phyloP scores from a whole-genome alignment of 1,140 invertebrate genomes.

The Luehdorfia chinensis region DNA sequence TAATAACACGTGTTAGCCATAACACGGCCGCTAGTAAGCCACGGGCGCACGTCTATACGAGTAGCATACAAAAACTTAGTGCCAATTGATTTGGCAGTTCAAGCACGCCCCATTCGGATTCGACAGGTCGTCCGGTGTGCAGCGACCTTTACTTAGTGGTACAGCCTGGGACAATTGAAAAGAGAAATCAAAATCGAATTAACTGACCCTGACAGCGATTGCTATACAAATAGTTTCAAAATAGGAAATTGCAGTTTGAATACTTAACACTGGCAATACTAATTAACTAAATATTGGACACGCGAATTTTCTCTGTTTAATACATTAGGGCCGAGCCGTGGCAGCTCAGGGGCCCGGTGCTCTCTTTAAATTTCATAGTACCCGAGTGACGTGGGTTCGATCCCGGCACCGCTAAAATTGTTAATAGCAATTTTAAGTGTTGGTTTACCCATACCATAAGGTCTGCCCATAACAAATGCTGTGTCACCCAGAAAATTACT shows the following conservation, averaged over 20 bases:
- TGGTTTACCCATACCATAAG: too few relatives aligned
- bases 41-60: background rate
- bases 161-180: background rate
- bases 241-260: constrained; percentile 7
- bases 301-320: too few relatives aligned
- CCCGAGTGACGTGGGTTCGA: too few relatives aligned
- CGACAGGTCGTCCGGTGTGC: constrained; percentile 5
- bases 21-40: constrained; percentile 1
- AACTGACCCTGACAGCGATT: constrained; percentile 9
- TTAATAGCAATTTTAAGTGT: too few relatives aligned
- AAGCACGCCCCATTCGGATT: constrained; percentile 1
- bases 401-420: too few relatives aligned
- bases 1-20: constrained; percentile 1
- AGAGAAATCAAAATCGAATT: constrained; percentile 9
- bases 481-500: too few relatives aligned
- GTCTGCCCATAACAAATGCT: too few relatives aligned
- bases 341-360: too few relatives aligned
- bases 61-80: constrained; percentile 8
- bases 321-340: too few relatives aligned
- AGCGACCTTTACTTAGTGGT: background rate
- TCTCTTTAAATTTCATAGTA: too few relatives aligned
- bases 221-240: constrained; percentile 9
- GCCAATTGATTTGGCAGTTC: background rate
- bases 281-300: too few relatives aligned
- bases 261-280: background rate